Evolutionary conservation across 2,797 vertebrate species (phyloP), one percentile per base, ranked within the genome.

Genomic region (Silurus lanzhouensis): DNA sequence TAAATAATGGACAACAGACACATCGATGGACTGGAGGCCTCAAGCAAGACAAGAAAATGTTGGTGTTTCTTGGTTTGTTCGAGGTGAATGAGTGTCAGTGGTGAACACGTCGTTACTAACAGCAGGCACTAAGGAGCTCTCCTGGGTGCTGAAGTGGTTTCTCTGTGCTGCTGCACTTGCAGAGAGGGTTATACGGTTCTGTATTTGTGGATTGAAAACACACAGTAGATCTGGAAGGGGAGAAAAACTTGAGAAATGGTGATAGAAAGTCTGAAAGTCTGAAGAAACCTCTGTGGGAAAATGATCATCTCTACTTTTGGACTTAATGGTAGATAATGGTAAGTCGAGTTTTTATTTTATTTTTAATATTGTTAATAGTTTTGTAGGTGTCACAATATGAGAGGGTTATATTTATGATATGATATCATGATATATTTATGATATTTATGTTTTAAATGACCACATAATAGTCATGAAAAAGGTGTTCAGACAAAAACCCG

Each of bases 111-210:
- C 82, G 91, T 90, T 85, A 89, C 92, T 90, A 92, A 91, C 89
- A 90, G 91, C 85, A 85, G 91, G 90, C 70, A 67, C 80, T 93
- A 91, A 93, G 93, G 91, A 94, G 92, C 94, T 96, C 95, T 96
- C 95, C 94, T 92, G 94, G 94, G 95, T 95, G 93, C 95, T 95
- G 94, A 95, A 95, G 90, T 92, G 86, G 93, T 92, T 92, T 92
- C 91, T 91, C 61, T 66, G 64, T 80, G 22, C 64, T 61, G 81
- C 84, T 31, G 63, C 17, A 0, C 19, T 15, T 60, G 10, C 74
- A 81, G 63, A 81, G 46, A 55, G 52, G 52, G 63, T 81, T 81
- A 81, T 81, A 81, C 52, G 63, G 63, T 27, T 63, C 79, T 27
- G 63, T 1, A 20, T 81, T 81, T 19, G 79, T 55, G 17, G 12